phyloP scores from a whole-genome alignment of 92 coral and sea anemone genomes.

The Palythoa grandis region DNA sequence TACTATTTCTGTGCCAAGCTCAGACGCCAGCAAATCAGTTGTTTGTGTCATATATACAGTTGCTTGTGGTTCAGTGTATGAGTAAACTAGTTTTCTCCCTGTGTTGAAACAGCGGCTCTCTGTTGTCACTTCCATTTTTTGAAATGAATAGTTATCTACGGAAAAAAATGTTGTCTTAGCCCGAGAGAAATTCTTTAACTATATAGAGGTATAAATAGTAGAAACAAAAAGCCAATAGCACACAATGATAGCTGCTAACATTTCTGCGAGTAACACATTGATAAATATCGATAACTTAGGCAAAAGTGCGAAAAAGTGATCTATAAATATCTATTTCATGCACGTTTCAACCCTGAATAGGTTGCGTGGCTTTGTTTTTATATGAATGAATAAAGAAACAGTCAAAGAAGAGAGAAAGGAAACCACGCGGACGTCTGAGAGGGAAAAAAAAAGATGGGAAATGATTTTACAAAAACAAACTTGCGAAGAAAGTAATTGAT shows the following conservation, averaged over 20 bases:
- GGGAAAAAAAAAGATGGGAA: constrained; percentile 16
- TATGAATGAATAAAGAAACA: constrained; percentile 1
- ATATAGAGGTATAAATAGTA: too few relatives aligned
- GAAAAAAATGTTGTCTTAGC: not conserved
- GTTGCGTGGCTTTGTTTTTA: not conserved
- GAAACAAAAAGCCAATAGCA: not conserved
- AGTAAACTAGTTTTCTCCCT: constrained; percentile 16
- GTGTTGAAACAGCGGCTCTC: constrained; percentile 36
- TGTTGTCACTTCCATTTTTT: constrained; percentile 17
- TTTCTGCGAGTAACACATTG: not conserved
- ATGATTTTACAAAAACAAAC: constrained; percentile 41
- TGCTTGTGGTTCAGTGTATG: not conserved
- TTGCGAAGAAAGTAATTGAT: constrained; percentile 38
- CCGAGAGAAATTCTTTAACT: too few relatives aligned
- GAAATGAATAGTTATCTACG: constrained; percentile 5
- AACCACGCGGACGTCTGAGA: constrained; percentile 14
- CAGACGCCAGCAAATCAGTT: not conserved
- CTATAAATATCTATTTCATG: not conserved
- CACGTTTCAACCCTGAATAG: not conserved
- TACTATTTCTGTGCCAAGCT: not conserved
- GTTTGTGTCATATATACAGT: too few relatives aligned
- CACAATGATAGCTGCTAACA: not conserved
- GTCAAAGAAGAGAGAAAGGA: not conserved
- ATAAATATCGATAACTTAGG: not conserved
- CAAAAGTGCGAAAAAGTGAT: not conserved